phyloP scores from a whole-genome alignment of 2,113 vertebrate genomes.

The Raja brachyura region DNA sequence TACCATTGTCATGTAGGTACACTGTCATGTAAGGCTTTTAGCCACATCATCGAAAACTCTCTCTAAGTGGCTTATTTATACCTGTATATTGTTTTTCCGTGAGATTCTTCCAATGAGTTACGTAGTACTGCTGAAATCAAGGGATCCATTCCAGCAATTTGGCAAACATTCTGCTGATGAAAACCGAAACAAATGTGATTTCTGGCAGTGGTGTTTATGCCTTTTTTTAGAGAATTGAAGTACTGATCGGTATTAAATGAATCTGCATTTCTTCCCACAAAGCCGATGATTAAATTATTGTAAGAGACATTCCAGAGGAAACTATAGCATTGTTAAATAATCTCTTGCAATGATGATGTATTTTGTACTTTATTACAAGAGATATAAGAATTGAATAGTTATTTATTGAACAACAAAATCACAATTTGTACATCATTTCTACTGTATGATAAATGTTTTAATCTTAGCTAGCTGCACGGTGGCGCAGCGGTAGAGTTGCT shows the following conservation, averaged over 20 bases:
- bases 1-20: too few species aligned
- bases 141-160: not conserved
- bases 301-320: not conserved
- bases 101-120: too few species aligned
- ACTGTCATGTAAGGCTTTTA: too few species aligned
- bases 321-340: not conserved
- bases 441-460: not conserved
- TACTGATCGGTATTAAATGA: slow-evolving; percentile 7
- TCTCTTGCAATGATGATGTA: not conserved
- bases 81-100: too few species aligned
- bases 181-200: not conserved
- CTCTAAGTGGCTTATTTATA: too few species aligned
- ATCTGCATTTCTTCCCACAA: not conserved
- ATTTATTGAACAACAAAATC: not conserved
- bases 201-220: not conserved
- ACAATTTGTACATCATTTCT: not conserved
- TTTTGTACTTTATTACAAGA: not conserved
- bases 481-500: too few species aligned
- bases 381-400: not conserved
- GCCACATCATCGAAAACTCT: too few species aligned
- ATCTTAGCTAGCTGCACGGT: too few species aligned
- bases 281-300: not conserved
- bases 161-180: not conserved
- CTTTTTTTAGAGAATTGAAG: slow-evolving; percentile 2
- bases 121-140: not conserved